These are phyloP conservation scores for Nymphalis io DNA, from an alignment of 1,140 invertebrate genomes.

Conservation along the genomic window DNA sequence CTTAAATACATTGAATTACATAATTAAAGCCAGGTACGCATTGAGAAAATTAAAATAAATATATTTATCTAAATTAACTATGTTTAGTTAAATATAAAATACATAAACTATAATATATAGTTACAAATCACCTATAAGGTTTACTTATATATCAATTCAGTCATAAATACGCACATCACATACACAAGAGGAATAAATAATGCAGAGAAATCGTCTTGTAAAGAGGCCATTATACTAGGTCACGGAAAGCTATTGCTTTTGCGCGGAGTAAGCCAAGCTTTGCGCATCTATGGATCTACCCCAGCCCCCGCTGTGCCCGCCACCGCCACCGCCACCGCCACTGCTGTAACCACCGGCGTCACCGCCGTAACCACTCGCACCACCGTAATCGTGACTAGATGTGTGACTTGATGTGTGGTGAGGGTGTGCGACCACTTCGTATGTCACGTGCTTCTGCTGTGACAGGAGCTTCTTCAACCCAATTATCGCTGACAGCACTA, in stretches of 20 bases:
- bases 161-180: conserved; percentile 68
- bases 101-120: conserved; percentile 59
- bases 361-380: conserved; percentile 76
- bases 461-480: conserved; percentile 89
- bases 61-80: conserved; percentile 34
- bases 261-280: conserved; percentile 87
- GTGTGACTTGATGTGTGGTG: conserved; percentile 86
- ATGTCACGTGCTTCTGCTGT: conserved; percentile 90
- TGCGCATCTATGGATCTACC: conserved; percentile 86
- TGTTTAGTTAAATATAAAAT: conserved; percentile 33
- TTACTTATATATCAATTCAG: conserved; percentile 46
- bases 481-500: conserved; percentile 90
- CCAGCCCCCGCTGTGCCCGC: conserved; percentile 84
- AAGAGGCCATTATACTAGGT: conserved; percentile 59
- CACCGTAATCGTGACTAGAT: conserved; percentile 84
- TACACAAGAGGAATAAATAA: conserved; percentile 48
- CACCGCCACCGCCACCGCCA: conserved; percentile 80
- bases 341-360: conserved; percentile 81
- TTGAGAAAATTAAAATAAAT: conserved; percentile 43
- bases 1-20: conserved; percentile 54
- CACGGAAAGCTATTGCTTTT: conserved; percentile 80
- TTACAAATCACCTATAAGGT: conserved; percentile 52
- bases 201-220: conserved; percentile 63
- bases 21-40: conserved; percentile 72
- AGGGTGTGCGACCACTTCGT: conserved; percentile 91